Percentiles rank a stretch among this genome's conserved stretches.
These are phyloP conservation scores for Tinamus major DNA, from an alignment of 2,797 vertebrate species.

Conservation along the genomic window DNA sequence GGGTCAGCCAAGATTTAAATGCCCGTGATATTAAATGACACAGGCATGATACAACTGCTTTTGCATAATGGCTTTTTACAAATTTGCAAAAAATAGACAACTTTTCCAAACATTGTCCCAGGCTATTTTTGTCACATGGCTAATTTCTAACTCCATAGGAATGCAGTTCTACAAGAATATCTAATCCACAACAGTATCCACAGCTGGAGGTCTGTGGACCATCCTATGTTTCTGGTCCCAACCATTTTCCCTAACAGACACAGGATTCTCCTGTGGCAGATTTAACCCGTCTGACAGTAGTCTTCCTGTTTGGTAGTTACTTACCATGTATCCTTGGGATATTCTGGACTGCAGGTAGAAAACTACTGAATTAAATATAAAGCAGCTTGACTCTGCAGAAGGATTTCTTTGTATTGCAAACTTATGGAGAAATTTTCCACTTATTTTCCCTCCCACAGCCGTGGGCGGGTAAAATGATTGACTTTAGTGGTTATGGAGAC, in stretches of 20 bases:
- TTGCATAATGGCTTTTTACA: slow-evolving; percentile 9
- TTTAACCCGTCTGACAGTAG: not conserved
- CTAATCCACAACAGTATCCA: not conserved
- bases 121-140: not conserved
- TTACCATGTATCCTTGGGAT: not conserved
- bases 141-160: not conserved
- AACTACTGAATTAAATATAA: not conserved
- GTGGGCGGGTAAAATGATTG: not conserved
- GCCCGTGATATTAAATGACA: not conserved
- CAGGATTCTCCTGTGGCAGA: not conserved
- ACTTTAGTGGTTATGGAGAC: not conserved
- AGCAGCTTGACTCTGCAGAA: not conserved
- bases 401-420: not conserved
- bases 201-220: not conserved
- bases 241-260: not conserved
- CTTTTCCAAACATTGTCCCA: not conserved
- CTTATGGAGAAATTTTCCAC: not conserved
- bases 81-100: not conserved
- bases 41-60: not conserved
- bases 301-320: not conserved
- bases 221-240: not conserved
- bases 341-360: slow-evolving; percentile 9
- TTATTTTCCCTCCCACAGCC: not conserved
- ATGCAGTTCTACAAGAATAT: not conserved
- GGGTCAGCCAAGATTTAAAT: slow-evolving; percentile 10